Base-by-base conservation (phyloP, 2,888 invertebrate species). In the Glyphotaelius pellucidus region DNA sequence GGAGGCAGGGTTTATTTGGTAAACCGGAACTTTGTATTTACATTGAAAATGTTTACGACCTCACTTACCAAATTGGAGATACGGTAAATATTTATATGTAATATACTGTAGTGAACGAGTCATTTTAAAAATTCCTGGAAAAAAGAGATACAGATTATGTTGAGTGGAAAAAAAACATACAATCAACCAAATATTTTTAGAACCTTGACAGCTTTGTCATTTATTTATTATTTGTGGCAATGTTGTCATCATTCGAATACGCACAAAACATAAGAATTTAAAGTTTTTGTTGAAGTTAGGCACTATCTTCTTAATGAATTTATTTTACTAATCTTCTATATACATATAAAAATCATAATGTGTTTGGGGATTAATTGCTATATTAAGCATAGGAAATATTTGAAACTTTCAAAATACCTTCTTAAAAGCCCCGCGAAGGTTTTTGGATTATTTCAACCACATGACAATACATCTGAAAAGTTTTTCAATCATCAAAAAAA, bases 11-110 rank as follows among this genome's bases (percentile, higher is more conserved):
- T 86, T 25, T 25, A 42, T 35, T 86, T 86, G 86, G 86, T 86
- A 42, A 86, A 42, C 86, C 86, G 86, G 86, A 86, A 86, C 86
- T 86, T 30, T 35, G 14, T 86, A 86, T 86, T 86, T 86, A 86
- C 42, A 38, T 86, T 35, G 4, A 30, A 86, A 86, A 86, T 86
- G 86, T 86, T 86, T 86, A 86, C 86, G 47, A 86, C 86, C 86
- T 86, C 86, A 86, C 86, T 86, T 86, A 86, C 67, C 67, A 67
- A 67, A 67, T 86, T 86, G 47, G 15, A 86, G 35, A 86, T 86
- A 86, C 38, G 9, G 38, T 86, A 86, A 86, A 86, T 86, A 86
- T 86, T 86, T 86, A 86, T 86, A 35, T 31, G 31, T 15, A 42
- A 47, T 47, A 67, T 83, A 30, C 86, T 42, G n/a, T 47, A 38